Conservation (phyloP, 2,113 vertebrate genomes). For the Psephotus haematonotus region DNA sequence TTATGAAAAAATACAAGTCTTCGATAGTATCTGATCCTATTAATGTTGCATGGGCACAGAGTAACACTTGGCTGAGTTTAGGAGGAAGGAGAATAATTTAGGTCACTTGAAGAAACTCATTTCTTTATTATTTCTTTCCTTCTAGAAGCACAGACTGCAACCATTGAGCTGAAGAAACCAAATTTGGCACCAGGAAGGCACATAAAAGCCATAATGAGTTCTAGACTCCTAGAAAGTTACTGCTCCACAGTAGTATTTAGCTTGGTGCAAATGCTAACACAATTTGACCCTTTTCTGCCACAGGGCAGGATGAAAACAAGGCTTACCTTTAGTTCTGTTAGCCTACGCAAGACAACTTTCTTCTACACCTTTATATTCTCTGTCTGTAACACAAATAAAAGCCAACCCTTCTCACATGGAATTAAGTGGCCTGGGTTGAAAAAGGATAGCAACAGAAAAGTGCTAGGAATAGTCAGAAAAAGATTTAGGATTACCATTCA, state of each 20-base stretch:
- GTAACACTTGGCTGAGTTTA: not conserved
- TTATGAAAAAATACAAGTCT: constrained; percentile 9
- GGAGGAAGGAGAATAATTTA: not conserved
- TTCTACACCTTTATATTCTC: not conserved
- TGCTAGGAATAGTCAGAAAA: not conserved
- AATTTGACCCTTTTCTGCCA: not conserved
- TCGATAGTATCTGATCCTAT: not conserved
- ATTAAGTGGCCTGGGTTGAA: not conserved
- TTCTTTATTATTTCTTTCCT: not conserved
- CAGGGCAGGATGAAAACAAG: not conserved
- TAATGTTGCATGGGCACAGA: not conserved
- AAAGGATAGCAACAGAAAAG: not conserved
- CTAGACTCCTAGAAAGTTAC: not conserved
- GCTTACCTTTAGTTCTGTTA: not conserved
- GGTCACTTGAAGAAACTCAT: not conserved
- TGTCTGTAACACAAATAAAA: not conserved
- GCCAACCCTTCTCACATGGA: not conserved
- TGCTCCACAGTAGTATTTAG: not conserved
- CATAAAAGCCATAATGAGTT: not conserved
- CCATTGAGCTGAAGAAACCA: not conserved
- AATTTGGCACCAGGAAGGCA: not conserved
- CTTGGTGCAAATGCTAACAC: not conserved
- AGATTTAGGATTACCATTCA: not conserved
- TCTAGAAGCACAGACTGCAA: not conserved
- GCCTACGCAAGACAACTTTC: not conserved